Conservation (phyloP, 2,113 vertebrate genomes). For the Salminus brasiliensis region DNA sequence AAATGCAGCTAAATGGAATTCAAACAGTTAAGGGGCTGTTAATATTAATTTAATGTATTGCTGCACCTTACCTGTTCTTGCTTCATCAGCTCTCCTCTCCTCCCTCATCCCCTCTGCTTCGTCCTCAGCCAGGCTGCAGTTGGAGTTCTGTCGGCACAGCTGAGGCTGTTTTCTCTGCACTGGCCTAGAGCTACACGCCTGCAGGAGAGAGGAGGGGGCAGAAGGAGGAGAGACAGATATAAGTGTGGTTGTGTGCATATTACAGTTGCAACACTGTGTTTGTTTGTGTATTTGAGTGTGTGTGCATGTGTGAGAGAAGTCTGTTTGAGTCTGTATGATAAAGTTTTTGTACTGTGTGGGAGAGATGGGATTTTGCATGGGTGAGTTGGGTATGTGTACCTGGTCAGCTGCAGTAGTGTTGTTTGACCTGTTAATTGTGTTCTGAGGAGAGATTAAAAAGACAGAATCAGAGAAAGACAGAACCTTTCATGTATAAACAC, state of each 20-base stretch:
- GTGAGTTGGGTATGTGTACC: constrained; percentile 16
- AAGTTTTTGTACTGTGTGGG: constrained; percentile 47
- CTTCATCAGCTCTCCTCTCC: constrained; percentile 52
- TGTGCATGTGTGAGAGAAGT: background rate
- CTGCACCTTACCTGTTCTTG: constrained; percentile 41
- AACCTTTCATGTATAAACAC: background rate
- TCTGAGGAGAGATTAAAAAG: constrained; percentile 26
- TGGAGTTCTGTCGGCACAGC: constrained; percentile 81
- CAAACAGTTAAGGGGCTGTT: constrained; percentile 25
- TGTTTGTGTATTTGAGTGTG: background rate
- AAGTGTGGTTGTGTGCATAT: constrained; percentile 26
- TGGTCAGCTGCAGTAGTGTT: constrained; percentile 40
- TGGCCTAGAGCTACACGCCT: constrained; percentile 71
- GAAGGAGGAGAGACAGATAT: constrained; percentile 7
- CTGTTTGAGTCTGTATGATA: background rate
- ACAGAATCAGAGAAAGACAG: background rate
- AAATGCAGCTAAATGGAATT: constrained; percentile 30
- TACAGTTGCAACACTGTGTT: background rate
- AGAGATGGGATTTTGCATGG: constrained; percentile 10
- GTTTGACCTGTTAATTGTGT: constrained; percentile 40
- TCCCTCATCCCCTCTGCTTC: constrained; percentile 75
- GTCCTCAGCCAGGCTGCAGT: constrained; percentile 80
- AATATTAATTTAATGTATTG: constrained; percentile 20
- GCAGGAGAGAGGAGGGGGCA: constrained; percentile 29
- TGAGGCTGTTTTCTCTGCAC: constrained; percentile 74